Percentiles rank a stretch among this genome's conserved stretches.
phyloP scores from a whole-genome alignment of 2,888 invertebrate species.

The Craniophora ligustri region DNA sequence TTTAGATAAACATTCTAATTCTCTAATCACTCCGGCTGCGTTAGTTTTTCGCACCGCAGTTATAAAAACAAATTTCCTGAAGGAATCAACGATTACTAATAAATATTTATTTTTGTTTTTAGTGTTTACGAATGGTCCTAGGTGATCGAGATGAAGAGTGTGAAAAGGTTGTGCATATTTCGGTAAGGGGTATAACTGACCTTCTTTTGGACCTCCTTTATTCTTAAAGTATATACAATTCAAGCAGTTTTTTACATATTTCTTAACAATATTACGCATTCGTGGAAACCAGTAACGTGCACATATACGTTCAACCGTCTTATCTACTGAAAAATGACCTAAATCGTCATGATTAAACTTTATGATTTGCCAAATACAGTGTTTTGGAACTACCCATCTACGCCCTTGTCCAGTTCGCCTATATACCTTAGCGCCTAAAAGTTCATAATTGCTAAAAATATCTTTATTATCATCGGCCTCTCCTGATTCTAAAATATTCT shows the following conservation, averaged over 20 bases:
- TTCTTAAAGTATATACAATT: conserved; percentile 6
- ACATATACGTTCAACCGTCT: conserved; percentile 2
- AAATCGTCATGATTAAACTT: conserved; percentile 4
- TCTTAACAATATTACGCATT: not conserved
- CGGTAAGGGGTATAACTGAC: not conserved
- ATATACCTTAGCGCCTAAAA: conserved; percentile 6
- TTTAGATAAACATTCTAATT: not conserved
- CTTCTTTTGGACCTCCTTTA: not conserved
- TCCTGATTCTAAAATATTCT: conserved; percentile 2
- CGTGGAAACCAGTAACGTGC: conserved; percentile 1
- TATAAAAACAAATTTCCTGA: conserved; percentile 5
- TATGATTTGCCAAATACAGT: conserved; percentile 11
- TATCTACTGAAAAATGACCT: conserved; percentile 4
- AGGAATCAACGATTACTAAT: conserved; percentile 2
- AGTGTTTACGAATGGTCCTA: conserved; percentile 2
- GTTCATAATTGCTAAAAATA: conserved; percentile 1
- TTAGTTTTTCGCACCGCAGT: not conserved
- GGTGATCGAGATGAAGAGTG: conserved; percentile 1
- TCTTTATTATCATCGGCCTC: not conserved
- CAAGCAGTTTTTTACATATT: conserved; percentile 1
- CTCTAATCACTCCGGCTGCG: not conserved
- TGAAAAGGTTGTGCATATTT: conserved; percentile 6
- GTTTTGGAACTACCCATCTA: conserved; percentile 12
- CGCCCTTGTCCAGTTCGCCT: conserved; percentile 7
- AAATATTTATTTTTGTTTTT: conserved; percentile 3